A percentile compares a stretch with the other conserved stretches of the same genome.
Evolutionary conservation across 2,888 invertebrate species (phyloP).

Genomic region (Agrotis puta): DNA sequence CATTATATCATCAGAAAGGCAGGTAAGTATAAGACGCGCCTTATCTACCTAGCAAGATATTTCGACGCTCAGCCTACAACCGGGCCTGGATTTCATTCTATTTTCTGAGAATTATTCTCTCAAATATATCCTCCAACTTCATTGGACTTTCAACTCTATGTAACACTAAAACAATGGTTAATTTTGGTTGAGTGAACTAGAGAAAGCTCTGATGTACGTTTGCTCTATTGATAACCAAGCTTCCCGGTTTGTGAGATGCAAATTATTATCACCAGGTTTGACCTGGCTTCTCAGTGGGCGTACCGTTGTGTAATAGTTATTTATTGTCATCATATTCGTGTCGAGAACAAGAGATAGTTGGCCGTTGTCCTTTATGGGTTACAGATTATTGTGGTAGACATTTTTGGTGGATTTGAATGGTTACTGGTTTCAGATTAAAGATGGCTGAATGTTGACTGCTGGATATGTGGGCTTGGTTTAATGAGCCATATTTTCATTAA

Average conservation of each 20-base stretch:
- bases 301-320: constrained; percentile 80
- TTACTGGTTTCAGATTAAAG: background rate
- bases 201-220: constrained; percentile 85
- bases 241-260: constrained; percentile 84
- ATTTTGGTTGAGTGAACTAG: constrained; percentile 51
- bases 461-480: too few species aligned
- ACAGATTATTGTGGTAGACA: constrained; percentile 3
- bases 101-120: constrained; percentile 59
- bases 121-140: constrained; percentile 19
- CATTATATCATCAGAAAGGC: constrained; percentile 59
- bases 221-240: constrained; percentile 82
- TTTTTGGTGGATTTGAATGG: constrained; percentile 2
- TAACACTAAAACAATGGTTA: rapidly evolving
- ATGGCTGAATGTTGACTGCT: too few species aligned
- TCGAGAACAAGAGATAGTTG: constrained; percentile 45
- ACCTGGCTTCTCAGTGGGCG: constrained; percentile 79
- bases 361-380: constrained; percentile 22
- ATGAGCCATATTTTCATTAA: too few species aligned
- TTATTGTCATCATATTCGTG: constrained; percentile 70
- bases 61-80: constrained; percentile 56
- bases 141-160: constrained; percentile 18
- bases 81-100: constrained; percentile 56
- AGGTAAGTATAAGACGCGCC: constrained; percentile 15
- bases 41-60: constrained; percentile 57
- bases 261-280: constrained; percentile 85